Conservation (phyloP, 2,113 vertebrate species). For the Gymnarchus niloticus region DNA sequence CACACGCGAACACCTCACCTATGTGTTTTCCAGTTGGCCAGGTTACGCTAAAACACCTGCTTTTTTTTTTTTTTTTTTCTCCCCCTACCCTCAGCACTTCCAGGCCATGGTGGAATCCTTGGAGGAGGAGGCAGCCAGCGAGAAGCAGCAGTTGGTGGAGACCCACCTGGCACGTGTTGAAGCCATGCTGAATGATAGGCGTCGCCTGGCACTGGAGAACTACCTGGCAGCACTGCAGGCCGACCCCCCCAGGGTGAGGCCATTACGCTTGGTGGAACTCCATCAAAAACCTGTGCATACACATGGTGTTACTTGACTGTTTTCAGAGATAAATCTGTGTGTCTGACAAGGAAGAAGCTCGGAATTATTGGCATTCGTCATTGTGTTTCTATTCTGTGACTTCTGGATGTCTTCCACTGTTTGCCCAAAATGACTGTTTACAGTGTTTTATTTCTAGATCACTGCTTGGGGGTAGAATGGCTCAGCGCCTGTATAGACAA, state of each 20-base stretch:
- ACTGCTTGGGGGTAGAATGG: not conserved
- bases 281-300: too few relatives aligned
- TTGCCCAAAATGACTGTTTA: not conserved
- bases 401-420: not conserved
- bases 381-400: not conserved
- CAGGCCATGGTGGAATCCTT: slow-evolving; percentile 89
- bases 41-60: not conserved
- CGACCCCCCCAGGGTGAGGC: slow-evolving; percentile 74
- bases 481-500: not conserved
- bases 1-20: not conserved
- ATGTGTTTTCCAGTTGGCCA: not conserved
- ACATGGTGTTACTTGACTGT: not conserved
- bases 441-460: not conserved
- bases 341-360: not conserved
- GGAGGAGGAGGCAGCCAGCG: slow-evolving; percentile 88
- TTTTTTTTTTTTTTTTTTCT: not conserved
- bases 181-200: slow-evolving; percentile 84
- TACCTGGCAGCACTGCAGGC: slow-evolving; percentile 84
- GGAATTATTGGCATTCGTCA: not conserved
- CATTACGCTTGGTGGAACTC: too few relatives aligned
- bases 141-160: slow-evolving; percentile 95
- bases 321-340: too few relatives aligned
- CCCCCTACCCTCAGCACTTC: slow-evolving; percentile 71
- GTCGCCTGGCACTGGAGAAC: slow-evolving; percentile 85
- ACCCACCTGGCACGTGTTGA: slow-evolving; percentile 94